Base-by-base conservation (phyloP, 1,140 invertebrate species). In the Heliconius hewitsoni region DNA sequence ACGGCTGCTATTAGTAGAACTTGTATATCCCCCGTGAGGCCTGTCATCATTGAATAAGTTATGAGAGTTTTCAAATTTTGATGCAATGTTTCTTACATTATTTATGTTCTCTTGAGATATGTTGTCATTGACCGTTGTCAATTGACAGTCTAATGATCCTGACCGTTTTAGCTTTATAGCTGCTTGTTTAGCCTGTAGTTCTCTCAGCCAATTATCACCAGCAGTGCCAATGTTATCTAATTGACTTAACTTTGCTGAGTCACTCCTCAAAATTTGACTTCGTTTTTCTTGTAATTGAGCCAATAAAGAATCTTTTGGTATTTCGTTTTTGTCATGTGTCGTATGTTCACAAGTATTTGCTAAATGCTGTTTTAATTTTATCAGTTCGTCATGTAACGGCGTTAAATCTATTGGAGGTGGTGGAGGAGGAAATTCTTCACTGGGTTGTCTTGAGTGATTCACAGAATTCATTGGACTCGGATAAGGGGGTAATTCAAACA, bases 341-440 rank as follows among this genome's bases (percentile, higher is more conserved):
- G 78, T 78, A 19, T 74, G 82, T 23, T 78, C 73, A 74, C 55
- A 71, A 46, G 76, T 80, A 23, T 76, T 50, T n/a, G 78, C 77
- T n/a, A 82, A 78, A 71, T 81, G 76, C 80, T 84, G 90, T 81
- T 95, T 87, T 74, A 95, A 90, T 81, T 95, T 93, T 78, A 91
- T 93, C 8, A 96, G 89, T 84, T 96, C 91, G 78, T 96, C 95
- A 84, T 95, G 95, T 9, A 96, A 87, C 1, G 95, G 92, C 60
- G 95, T 95, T 84, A 97, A 92, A 79, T 97, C 97, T 70, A 97
- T 95, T 3, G 97, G 96, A 1, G 97, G 96, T 3, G 98, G 98
- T 46, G 98, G 98, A 27, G 97, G 97, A 52, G 97, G 98, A 85
- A 98, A 98, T 83, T 98, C 98, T 93, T 98, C 97, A 92, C 97